These are phyloP conservation scores for Ammodytes marinus DNA, from an alignment of 2,113 vertebrate species.

Conservation along the genomic window DNA sequence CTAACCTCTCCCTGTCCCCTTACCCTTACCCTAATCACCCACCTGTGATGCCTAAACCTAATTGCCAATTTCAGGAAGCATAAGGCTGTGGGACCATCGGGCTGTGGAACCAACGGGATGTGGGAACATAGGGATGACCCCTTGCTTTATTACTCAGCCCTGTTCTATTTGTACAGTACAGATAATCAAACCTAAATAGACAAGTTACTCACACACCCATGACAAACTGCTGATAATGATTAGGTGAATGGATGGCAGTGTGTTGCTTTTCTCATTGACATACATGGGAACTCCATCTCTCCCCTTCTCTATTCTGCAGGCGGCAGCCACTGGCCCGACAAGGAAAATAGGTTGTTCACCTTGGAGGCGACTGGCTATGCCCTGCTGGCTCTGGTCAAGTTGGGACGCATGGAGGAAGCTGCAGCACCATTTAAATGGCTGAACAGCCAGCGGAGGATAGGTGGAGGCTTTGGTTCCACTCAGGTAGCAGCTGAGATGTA, in stretches of 20 bases:
- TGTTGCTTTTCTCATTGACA: too few relatives aligned
- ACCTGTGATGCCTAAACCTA: too few relatives aligned
- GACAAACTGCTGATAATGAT: too few relatives aligned
- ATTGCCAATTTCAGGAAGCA: too few relatives aligned
- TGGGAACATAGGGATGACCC: too few relatives aligned
- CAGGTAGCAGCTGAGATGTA: constrained; percentile 75
- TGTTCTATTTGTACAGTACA: neutral
- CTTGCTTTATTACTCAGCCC: neutral
- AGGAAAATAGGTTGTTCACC: constrained; percentile 63
- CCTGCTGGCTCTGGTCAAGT: constrained; percentile 79
- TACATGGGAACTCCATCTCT: neutral
- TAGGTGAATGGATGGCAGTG: too few relatives aligned
- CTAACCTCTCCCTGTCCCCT: too few relatives aligned
- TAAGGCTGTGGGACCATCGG: too few relatives aligned
- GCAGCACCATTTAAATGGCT: constrained; percentile 79
- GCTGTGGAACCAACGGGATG: too few relatives aligned
- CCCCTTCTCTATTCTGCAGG: constrained; percentile 28
- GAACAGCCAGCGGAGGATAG: constrained; percentile 73
- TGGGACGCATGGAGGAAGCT: constrained; percentile 66
- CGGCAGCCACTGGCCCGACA: constrained; percentile 76
- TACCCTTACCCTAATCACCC: too few relatives aligned
- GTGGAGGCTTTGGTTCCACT: constrained; percentile 82
- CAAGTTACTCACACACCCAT: neutral
- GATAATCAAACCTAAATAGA: neutral
- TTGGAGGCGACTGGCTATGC: constrained; percentile 85